Base-by-base conservation (phyloP, 2,797 vertebrate species). In the Hozukius guyotensis region DNA sequence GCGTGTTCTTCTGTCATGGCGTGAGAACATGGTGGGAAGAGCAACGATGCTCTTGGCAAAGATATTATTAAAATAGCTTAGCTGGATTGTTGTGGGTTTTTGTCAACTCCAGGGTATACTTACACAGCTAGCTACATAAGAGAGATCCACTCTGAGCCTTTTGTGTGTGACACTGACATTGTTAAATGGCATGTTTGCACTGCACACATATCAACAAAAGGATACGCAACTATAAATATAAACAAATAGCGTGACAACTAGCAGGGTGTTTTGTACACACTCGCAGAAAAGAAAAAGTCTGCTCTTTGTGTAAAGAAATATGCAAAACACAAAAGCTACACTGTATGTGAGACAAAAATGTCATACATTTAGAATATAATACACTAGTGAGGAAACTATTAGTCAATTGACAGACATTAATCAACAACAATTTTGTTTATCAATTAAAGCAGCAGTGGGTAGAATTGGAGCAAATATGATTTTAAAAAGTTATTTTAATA, bases 41-140 rank as follows among this genome's bases (percentile, higher is more conserved):
- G 16, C 24, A 56, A 29, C n/a, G 12, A 9, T 6, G 22, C 6
- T 65, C 29, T 18, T 20, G 22, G 1, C 56, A 81, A 64, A 14
- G 29, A 59, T 79, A 34, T 77, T 25, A 90, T 91, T 85, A 85
- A 88, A 78, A 79, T 57, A 83, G 87, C 84, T 90, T 56, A 42
- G 66, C 57, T 69, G 67, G 64, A 69, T 76, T 84, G 59, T 73
- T 68, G 16, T 53, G 55, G 42, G 9, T 61, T 78, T 72, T 68
- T 64, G 32, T 68, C n/a, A 68, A 24, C 61, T 65, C 2, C 10
- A 22, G 52, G 1, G 4, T 59, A 2, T 76, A 57, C 46, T 81
- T 85, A 53, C 12, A 68, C 22, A 14, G 24, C 31, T 0, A 8
- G 24, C 31, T 8, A 20, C 29, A 11, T 22, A 25, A 38, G 34